Conservation (phyloP, 2,113 vertebrate species). For the Sclerurus mexicanus region DNA sequence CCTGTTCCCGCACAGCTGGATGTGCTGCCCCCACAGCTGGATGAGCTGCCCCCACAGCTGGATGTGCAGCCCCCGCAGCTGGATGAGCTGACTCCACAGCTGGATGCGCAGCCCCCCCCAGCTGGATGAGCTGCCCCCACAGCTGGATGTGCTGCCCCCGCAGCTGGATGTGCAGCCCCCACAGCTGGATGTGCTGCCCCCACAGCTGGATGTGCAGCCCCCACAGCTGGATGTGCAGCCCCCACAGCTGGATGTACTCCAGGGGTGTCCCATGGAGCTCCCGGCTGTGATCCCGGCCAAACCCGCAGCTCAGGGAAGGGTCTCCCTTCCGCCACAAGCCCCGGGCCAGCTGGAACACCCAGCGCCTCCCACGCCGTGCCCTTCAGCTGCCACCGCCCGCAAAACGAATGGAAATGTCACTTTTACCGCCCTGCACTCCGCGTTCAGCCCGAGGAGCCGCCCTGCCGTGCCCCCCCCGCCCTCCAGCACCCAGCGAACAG, state of each 20-base stretch:
- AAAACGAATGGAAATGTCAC: not conserved
- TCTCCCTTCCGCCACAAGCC: not conserved
- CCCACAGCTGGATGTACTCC: not conserved
- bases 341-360: not conserved
- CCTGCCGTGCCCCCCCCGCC: fast-evolving
- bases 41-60: not conserved
- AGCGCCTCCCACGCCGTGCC: not conserved
- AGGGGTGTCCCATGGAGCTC: not conserved
- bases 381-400: not conserved
- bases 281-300: not conserved
- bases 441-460: not conserved
- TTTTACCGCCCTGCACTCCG: not conserved
- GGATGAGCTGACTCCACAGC: too few relatives aligned
- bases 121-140: too few relatives aligned
- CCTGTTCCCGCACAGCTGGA: not conserved
- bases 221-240: not conserved
- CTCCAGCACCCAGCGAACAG: not conserved
- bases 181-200: too few relatives aligned
- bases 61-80: not conserved
- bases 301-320: not conserved
- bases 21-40: not conserved
- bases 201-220: too few relatives aligned
- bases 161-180: too few relatives aligned
- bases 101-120: too few relatives aligned
- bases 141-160: too few relatives aligned